A percentile compares a stretch with the other conserved stretches of the same genome.
These are phyloP conservation scores for Drosophila teissieri DNA, from an alignment of 1,140 invertebrate genomes.

Conservation along the genomic window DNA sequence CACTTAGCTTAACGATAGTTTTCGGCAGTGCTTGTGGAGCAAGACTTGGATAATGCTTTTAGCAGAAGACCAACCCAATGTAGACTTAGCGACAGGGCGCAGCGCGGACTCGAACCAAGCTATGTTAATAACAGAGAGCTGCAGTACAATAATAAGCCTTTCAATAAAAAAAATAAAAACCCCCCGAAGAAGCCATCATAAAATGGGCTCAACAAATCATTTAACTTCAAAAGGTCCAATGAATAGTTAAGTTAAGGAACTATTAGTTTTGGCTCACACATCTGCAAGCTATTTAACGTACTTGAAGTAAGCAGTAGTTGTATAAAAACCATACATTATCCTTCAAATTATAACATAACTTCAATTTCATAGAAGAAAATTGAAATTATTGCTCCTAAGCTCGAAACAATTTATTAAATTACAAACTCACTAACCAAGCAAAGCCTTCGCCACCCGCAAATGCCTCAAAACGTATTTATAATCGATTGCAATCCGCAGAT, in stretches of 20 bases:
- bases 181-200: too few species aligned
- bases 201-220: too few species aligned
- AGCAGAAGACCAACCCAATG: not conserved
- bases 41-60: not conserved
- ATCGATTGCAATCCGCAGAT: conserved; percentile 51
- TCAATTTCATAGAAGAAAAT: not conserved
- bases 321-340: too few species aligned
- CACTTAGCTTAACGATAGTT: too few species aligned
- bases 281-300: too few species aligned
- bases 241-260: too few species aligned
- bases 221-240: too few species aligned
- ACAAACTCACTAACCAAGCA: conserved; percentile 10
- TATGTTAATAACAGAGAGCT: not conserved
- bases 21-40: too few species aligned
- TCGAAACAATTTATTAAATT: conserved; percentile 13
- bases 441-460: conserved; percentile 25
- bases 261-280: too few species aligned
- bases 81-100: not conserved
- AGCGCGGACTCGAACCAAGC: not conserved
- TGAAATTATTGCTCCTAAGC: conserved; percentile 7
- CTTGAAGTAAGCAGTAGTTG: too few species aligned
- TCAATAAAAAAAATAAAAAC: too few species aligned
- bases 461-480: conserved; percentile 29
- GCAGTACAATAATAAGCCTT: not conserved
- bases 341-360: not conserved